Evolutionary conservation across 37 sponge, comb jelly and placozoan species (phyloP).

Genomic region (Agelas oroides): DNA sequence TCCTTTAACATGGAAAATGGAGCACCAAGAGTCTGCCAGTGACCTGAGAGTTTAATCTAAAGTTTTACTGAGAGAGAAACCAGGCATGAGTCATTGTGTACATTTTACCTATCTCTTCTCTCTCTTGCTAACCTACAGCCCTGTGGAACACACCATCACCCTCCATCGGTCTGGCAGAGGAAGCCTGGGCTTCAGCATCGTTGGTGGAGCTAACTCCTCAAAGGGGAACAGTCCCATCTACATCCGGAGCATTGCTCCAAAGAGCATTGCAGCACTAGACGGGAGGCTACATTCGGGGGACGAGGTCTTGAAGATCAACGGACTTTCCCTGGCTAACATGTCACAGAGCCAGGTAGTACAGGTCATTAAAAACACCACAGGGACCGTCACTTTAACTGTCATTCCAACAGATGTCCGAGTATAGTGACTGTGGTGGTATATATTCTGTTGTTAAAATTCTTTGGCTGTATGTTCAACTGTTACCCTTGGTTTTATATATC

Average conservation of each 20-base stretch:
- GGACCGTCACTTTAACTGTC: constrained; percentile 59
- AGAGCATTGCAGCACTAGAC: constrained; percentile 75
- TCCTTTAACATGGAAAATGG: too few species aligned
- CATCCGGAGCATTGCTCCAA: constrained; percentile 81
- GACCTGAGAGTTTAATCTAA: too few species aligned
- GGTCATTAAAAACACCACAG: constrained; percentile 61
- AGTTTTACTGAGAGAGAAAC: too few species aligned
- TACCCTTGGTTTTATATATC: too few species aligned
- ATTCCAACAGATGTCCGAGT: constrained; percentile 13
- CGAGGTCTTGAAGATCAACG: constrained; percentile 64
- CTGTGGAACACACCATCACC: constrained; percentile 24
- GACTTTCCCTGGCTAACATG: constrained; percentile 43
- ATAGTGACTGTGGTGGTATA: neutral
- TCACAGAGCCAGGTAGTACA: constrained; percentile 73
- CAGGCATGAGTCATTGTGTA: too few species aligned
- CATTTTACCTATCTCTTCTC: neutral
- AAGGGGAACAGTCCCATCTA: constrained; percentile 89
- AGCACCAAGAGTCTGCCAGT: too few species aligned
- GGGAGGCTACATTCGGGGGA: constrained; percentile 84
- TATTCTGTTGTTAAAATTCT: too few species aligned
- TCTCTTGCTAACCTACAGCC: neutral
- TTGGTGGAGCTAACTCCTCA: constrained; percentile 87
- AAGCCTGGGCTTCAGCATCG: constrained; percentile 92
- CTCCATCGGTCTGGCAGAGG: constrained; percentile 29
- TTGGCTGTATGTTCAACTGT: too few species aligned